Percentiles rank a stretch among this genome's conserved stretches.
phyloP scores from a whole-genome alignment of 2,113 vertebrate species.

The Pterocles gutturalis region DNA sequence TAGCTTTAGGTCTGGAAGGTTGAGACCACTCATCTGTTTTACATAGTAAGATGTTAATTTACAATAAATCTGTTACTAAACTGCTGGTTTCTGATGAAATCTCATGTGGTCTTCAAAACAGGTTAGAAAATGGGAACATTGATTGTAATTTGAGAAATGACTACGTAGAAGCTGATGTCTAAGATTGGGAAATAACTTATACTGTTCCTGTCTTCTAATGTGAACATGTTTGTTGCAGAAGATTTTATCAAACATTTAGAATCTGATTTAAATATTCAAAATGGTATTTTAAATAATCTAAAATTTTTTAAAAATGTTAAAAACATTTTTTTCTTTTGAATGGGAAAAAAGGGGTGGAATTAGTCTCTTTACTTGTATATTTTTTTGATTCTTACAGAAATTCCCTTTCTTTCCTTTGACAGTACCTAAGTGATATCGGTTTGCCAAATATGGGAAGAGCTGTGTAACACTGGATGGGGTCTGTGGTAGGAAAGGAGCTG shows the following conservation, averaged over 20 bases:
- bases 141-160: neutral
- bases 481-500: neutral
- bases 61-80: neutral
- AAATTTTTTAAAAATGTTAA: neutral
- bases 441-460: neutral
- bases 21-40: neutral
- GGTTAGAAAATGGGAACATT: neutral
- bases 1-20: neutral
- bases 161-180: neutral
- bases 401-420: neutral
- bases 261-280: neutral
- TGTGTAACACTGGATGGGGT: neutral
- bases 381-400: neutral
- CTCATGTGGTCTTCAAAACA: neutral
- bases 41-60: neutral
- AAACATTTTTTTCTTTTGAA: neutral
- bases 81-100: neutral
- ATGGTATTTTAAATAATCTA: neutral
- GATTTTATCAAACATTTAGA: neutral
- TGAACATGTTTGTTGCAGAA: neutral
- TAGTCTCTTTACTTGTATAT: neutral
- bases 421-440: neutral
- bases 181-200: neutral
- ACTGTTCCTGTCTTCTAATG: neutral
- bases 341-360: neutral